These are phyloP conservation scores for Vireo altiloquus DNA, from an alignment of 2,113 vertebrate genomes.

Conservation along the genomic window DNA sequence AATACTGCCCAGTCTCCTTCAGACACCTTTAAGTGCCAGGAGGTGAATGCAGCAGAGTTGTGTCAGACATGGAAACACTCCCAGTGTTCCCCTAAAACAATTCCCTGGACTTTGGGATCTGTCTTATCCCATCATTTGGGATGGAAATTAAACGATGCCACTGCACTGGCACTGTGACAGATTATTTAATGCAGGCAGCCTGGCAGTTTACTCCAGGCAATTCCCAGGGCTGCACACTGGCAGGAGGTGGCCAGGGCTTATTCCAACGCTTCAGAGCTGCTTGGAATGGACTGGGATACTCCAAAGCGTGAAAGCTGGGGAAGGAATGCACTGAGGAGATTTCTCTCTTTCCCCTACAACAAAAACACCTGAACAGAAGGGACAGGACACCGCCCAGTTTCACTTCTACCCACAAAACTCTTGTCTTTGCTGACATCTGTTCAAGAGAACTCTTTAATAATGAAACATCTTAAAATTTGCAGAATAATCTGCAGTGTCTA, in stretches of 20 bases:
- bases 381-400: neutral
- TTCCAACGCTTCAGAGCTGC: neutral
- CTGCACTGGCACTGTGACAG: fast-evolving
- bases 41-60: fast-evolving
- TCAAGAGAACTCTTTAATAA: neutral
- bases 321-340: neutral
- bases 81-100: neutral
- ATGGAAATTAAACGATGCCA: neutral
- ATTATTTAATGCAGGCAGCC: neutral
- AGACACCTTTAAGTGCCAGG: neutral
- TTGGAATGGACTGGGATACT: neutral
- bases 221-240: neutral
- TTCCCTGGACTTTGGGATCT: neutral
- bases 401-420: neutral
- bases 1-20: neutral
- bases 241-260: neutral
- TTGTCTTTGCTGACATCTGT: neutral
- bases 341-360: neutral
- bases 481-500: neutral
- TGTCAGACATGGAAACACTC: neutral
- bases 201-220: neutral
- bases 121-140: fast-evolving
- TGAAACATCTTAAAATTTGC: neutral
- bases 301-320: neutral
- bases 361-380: neutral